Evolutionary conservation across 2,113 vertebrate genomes (phyloP).

Genomic region (Empidonax alnorum): DNA sequence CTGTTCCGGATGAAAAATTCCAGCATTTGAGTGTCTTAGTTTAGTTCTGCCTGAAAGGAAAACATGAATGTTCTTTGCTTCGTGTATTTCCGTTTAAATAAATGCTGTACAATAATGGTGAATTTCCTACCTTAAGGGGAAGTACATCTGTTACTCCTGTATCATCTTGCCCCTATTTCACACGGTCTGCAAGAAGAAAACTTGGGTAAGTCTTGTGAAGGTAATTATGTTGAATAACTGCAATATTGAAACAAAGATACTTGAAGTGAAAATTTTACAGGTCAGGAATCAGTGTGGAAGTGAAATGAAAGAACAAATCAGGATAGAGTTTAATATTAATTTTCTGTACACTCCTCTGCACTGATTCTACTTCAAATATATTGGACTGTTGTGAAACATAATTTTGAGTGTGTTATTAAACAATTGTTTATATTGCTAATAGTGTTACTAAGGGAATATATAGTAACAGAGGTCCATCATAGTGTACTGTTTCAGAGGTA

Average conservation of each 20-base stretch:
- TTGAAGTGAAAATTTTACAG: not conserved
- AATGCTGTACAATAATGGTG: conserved; percentile 22
- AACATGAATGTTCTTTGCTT: not conserved
- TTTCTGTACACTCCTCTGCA: not conserved
- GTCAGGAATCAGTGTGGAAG: not conserved
- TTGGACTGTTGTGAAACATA: not conserved
- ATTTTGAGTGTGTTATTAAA: not conserved
- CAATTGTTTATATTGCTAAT: not conserved
- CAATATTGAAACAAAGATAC: not conserved
- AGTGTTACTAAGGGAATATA: not conserved
- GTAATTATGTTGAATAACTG: not conserved
- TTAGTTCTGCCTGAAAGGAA: not conserved
- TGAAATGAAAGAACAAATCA: not conserved
- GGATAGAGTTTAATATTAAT: not conserved
- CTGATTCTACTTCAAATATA: not conserved
- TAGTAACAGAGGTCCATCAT: not conserved
- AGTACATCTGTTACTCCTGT: not conserved
- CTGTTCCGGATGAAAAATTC: not conserved
- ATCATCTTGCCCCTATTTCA: conserved; percentile 16
- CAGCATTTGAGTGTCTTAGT: not conserved
- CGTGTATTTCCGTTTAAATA: not conserved
- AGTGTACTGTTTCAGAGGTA: not conserved
- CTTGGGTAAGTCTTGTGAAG: conserved; percentile 55
- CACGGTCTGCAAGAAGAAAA: not conserved
- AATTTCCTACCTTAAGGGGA: conserved; percentile 45